Percentiles rank a stretch among this genome's conserved stretches.
phyloP scores from a whole-genome alignment of 2,797 vertebrate species.

The Carduelis carduelis region DNA sequence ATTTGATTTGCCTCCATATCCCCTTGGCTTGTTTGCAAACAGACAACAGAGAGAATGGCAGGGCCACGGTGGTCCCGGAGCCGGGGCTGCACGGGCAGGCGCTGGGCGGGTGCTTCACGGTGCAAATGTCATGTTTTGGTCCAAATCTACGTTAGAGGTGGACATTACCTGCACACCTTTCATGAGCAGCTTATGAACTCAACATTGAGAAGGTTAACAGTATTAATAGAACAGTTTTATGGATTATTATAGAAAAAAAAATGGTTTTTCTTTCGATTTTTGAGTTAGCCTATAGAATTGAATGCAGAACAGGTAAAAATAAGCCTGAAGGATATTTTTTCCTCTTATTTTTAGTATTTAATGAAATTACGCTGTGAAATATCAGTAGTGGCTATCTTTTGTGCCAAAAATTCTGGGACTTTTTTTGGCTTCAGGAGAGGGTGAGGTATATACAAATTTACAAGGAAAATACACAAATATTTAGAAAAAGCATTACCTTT shows the following conservation, averaged over 20 bases:
- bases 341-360: neutral
- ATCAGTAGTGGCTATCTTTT: neutral
- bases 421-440: neutral
- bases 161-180: neutral
- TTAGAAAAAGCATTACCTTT: neutral
- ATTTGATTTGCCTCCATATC: conserved; percentile 43
- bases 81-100: neutral
- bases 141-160: neutral
- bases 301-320: neutral
- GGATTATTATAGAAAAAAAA: neutral
- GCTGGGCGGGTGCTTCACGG: neutral
- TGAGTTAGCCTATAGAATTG: neutral
- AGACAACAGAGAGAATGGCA: neutral
- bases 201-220: neutral
- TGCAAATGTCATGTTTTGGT: neutral
- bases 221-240: neutral
- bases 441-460: neutral
- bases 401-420: neutral
- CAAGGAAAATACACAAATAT: fast-evolving
- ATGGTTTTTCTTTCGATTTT: neutral
- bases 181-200: neutral
- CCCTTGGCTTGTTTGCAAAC: neutral
- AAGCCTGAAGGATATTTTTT: neutral
- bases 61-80: neutral
- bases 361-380: neutral